These are phyloP conservation scores for Eurois occulta DNA, from an alignment of 2,888 invertebrate genomes.

Conservation along the genomic window DNA sequence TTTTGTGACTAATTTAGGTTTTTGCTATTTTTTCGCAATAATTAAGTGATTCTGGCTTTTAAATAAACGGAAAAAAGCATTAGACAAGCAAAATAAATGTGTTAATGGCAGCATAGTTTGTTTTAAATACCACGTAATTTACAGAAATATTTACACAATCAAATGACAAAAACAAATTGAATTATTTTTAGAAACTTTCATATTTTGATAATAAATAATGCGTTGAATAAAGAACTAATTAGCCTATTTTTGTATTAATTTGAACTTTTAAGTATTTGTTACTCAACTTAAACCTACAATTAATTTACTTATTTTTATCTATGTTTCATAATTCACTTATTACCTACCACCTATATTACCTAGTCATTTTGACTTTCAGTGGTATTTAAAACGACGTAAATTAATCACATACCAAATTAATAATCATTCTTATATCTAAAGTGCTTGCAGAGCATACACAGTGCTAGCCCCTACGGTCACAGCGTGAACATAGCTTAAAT, in stretches of 20 bases:
- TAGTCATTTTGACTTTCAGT: conserved; percentile 58
- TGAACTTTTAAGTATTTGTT: conserved; percentile 21
- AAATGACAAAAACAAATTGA: neutral
- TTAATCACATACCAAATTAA: conserved; percentile 64
- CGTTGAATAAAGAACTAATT: neutral
- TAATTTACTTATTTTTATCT: neutral
- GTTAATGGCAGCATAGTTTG: conserved; percentile 75
- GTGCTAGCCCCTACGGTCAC: conserved; percentile 65
- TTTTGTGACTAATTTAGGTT: conserved; percentile 53
- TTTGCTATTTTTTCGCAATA: conserved; percentile 22
- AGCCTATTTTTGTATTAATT: neutral
- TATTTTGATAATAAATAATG: neutral
- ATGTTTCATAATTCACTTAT: conserved; percentile 1
- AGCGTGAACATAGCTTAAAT: conserved; percentile 55
- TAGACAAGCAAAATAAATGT: conserved; percentile 78
- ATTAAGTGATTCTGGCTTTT: conserved; percentile 23
- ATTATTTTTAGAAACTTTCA: neutral
- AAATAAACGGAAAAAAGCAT: conserved; percentile 72
- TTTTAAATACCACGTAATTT: conserved; percentile 70
- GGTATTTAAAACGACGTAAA: conserved; percentile 67
- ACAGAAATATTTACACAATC: conserved; percentile 9
- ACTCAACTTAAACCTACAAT: neutral
- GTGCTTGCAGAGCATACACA: conserved; percentile 75
- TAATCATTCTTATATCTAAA: conserved; percentile 57
- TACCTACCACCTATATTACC: conserved; percentile 6